Evolutionary conservation across 2,113 vertebrate genomes (phyloP), one percentile per base, ranked within the genome.

Genomic region (Trichomycterus rosablanca): DNA sequence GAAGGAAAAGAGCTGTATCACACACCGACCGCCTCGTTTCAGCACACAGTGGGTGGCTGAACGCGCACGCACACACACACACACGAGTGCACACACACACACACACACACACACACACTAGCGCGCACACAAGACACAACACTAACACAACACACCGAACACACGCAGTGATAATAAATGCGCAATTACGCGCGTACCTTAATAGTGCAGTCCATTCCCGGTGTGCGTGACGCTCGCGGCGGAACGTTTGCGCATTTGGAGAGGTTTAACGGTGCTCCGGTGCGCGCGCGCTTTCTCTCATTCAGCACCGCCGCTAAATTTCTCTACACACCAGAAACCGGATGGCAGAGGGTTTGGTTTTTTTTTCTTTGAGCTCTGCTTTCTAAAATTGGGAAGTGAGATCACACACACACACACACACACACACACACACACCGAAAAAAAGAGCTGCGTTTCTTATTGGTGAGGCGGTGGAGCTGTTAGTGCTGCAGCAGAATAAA

Each of bases 1-100:
- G 87, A 89, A 91, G 89, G 89, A 90, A 91, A 90, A 89, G 88
- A 81, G 81, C 84, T 85, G 84, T 81, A 85, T 87, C 80, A 84
- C 43, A 58, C 53, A 56, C 54, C 85, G 82, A 56, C 81, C 85
- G 82, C 83, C 81, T 83, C 53, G 77, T 68, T 83, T 86, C 84
- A 39, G 54, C 35, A 42, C 49, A 58, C 40, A 77, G 77, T 78
- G 84, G 80, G 83, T 78, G 84, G 74, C 75, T 78, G 80, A 71
- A 66, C 66, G 62, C 50, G 34, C 51, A 32, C 61, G 9, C 55
- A 19, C 32, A 28, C 48, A 52, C 65, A 74, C 80, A 68, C 46
- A 59, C 77, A 70, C 77, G 54, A 65, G 16, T 68, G 46, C 53
- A 71, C 15, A 66, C 54, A 46, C 45, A 14, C 63, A 75, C 76